Evolutionary conservation across 2,113 vertebrate genomes (phyloP).

Genomic region (Lophura nycthemera): DNA sequence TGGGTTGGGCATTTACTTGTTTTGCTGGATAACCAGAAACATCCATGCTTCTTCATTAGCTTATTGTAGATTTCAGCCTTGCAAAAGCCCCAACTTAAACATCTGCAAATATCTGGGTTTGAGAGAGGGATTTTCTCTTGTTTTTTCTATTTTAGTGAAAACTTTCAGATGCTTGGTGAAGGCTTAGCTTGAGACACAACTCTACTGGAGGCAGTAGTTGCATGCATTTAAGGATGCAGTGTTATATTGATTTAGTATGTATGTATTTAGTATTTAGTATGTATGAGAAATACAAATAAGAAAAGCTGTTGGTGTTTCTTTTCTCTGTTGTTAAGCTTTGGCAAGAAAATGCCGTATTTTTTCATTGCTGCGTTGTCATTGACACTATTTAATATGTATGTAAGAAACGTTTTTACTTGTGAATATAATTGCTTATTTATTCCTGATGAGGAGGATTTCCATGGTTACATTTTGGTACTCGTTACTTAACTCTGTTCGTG

Average conservation of each 20-base stretch:
- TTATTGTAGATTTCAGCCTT: not conserved
- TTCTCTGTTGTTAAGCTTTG: not conserved
- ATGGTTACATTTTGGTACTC: not conserved
- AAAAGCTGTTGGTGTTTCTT: not conserved
- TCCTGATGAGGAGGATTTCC: not conserved
- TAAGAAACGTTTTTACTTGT: not conserved
- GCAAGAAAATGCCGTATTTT: not conserved
- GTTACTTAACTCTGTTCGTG: not conserved
- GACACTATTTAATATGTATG: not conserved
- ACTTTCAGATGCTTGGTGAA: not conserved
- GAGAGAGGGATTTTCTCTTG: not conserved
- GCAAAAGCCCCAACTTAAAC: not conserved
- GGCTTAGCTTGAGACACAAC: not conserved
- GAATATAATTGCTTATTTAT: not conserved
- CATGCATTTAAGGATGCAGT: rapidly evolving
- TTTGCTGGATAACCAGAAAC: not conserved
- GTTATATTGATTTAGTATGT: not conserved
- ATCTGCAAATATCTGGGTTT: not conserved
- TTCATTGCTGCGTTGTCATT: not conserved
- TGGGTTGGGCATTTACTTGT: not conserved
- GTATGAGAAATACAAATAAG: not conserved
- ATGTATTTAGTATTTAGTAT: too few relatives aligned
- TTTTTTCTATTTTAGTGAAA: not conserved
- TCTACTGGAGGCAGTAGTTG: not conserved
- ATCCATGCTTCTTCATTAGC: not conserved